Base-by-base conservation (phyloP, 1,140 invertebrate species). In the Pectinophora gossypiella region DNA sequence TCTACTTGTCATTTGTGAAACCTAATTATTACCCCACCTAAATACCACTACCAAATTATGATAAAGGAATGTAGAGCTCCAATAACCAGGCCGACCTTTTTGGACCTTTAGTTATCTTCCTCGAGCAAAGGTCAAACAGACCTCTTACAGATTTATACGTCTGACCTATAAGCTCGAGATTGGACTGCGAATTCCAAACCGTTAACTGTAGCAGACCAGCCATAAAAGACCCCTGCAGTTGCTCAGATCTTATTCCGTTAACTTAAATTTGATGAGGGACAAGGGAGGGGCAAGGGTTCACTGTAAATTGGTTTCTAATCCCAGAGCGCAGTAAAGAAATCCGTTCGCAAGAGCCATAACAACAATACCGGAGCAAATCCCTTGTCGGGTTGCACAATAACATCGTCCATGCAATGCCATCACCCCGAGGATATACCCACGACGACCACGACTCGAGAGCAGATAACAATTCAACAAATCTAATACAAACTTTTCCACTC, bases 371-470 rank as follows among this genome's bases (percentile, higher is more conserved):
- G 46, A 46, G 35, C 52, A 19, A 32, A 27, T 52, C 51, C 48
- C 51, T 43, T 42, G 36, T 36, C 22, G 56, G 13, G 56, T 58
- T 62, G 60, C 56, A 58, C 60, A 62, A 62, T 62, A 55, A 47
- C 46, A 49, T n/a, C 36, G 53, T 55, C 47, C 47, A 36, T 56
- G 42, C 52, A 60, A 56, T 62, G 59, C 27, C 59, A 54, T 62
- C 63, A 58, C 56, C 60, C 59, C 32, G 20, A 43, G 60, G 60
- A 52, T 49, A 62, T 50, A 51, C 50, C 60, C 56, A 56, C 56
- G 60, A 55, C 55, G 42, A 19, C 21, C n/a, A 27, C 40, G 36
- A 40, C 4, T 2, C 23, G 5, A 27, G 5, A 19, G 27, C 22
- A 55, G 53, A 60, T 56, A 60, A 52, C 35, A 19, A 48, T 19